A percentile compares a stretch with the other conserved stretches of the same genome.
phyloP scores from a whole-genome alignment of 2,888 invertebrate genomes.

The Lithophane semibrunnea region DNA sequence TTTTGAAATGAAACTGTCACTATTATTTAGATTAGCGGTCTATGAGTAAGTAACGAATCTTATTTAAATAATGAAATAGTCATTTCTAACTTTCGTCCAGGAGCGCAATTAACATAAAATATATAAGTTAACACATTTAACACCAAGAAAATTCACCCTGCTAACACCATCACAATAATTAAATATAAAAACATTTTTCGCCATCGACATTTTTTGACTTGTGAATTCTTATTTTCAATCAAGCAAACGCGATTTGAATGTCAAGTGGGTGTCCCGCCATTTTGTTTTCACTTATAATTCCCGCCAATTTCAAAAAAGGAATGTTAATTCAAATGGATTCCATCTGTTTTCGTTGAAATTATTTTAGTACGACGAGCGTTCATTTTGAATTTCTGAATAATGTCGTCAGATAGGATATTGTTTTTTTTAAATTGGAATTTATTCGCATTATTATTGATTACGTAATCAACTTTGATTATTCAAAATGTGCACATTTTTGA shows the following conservation, averaged over 20 bases:
- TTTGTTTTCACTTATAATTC: constrained; percentile 69
- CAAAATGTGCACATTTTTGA: constrained; percentile 4
- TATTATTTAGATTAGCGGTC: background rate
- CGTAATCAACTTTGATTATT: constrained; percentile 1
- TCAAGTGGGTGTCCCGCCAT: constrained; percentile 61
- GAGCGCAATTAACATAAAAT: constrained; percentile 27
- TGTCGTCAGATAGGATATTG: constrained; percentile 49
- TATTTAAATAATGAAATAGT: background rate
- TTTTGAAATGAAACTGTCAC: background rate
- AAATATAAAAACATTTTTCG: constrained; percentile 58
- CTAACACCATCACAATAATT: constrained; percentile 54
- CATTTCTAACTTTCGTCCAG: background rate
- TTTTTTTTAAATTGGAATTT: constrained; percentile 41
- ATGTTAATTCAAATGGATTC: constrained; percentile 67
- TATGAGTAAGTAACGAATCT: background rate
- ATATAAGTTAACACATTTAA: constrained; percentile 25
- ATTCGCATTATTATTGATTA: constrained; percentile 37
- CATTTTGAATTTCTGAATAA: constrained; percentile 61
- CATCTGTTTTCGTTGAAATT: constrained; percentile 65
- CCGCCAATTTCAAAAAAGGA: constrained; percentile 57
- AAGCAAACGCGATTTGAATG: constrained; percentile 71
- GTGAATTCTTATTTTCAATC: constrained; percentile 71
- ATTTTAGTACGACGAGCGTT: constrained; percentile 53
- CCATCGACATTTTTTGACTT: constrained; percentile 65
- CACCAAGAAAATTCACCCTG: constrained; percentile 13